Percentiles rank a stretch among this genome's conserved stretches.
phyloP scores from a whole-genome alignment of 1,140 invertebrate species.

The Campoletis sonorensis region DNA sequence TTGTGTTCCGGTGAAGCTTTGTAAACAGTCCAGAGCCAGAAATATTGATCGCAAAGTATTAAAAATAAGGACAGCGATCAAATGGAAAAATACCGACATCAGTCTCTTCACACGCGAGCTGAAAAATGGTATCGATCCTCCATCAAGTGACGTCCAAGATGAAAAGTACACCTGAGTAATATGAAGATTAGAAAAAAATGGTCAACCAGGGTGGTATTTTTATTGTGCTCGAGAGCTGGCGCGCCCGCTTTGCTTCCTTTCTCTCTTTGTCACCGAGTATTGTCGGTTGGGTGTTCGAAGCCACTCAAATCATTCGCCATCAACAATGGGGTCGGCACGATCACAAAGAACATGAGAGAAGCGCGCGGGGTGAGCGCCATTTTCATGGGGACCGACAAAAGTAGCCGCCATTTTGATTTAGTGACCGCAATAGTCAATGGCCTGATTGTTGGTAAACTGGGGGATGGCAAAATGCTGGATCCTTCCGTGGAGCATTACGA shows the following conservation, averaged over 20 bases:
- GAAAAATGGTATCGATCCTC: background rate
- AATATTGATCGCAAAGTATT: background rate
- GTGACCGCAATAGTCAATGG: slow-evolving; percentile 61
- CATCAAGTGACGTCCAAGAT: background rate
- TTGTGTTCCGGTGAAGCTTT: background rate
- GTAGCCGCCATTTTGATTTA: slow-evolving; percentile 61
- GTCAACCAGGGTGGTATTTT: slow-evolving; percentile 42
- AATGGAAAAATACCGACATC: background rate
- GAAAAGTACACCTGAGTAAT: slow-evolving; percentile 21
- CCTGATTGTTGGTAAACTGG: slow-evolving; percentile 58
- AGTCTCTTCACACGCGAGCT: background rate
- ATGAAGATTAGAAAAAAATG: slow-evolving; percentile 28
- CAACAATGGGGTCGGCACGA: slow-evolving; percentile 55
- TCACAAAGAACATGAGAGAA: slow-evolving; percentile 52
- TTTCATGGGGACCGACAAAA: slow-evolving; percentile 57
- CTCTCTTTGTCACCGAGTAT: slow-evolving; percentile 48
- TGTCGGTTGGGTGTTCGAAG: slow-evolving; percentile 53
- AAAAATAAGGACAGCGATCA: background rate
- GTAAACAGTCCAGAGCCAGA: background rate
- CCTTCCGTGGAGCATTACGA: slow-evolving; percentile 43
- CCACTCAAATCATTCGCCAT: slow-evolving; percentile 55
- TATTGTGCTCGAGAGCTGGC: background rate
- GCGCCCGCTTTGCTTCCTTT: slow-evolving; percentile 43
- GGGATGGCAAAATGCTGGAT: slow-evolving; percentile 36
- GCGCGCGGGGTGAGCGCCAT: slow-evolving; percentile 54